Conservation (phyloP, 2,113 vertebrate species). For the Cairina moschata region DNA sequence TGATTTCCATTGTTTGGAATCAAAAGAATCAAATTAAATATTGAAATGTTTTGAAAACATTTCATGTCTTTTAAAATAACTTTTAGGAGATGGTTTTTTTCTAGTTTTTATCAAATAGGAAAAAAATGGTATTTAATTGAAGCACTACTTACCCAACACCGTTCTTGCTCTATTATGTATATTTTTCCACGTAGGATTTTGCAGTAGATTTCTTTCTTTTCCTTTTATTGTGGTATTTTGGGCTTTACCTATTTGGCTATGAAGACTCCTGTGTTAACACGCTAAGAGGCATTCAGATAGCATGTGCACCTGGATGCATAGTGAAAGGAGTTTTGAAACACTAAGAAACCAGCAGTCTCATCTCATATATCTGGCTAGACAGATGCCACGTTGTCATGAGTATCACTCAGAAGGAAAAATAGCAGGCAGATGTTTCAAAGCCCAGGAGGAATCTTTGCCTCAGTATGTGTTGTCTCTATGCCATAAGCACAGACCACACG, state of each 20-base stretch:
- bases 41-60: neutral
- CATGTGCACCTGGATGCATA: neutral
- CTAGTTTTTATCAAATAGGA: neutral
- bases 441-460: neutral
- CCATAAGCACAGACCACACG: rapidly evolving
- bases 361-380: neutral
- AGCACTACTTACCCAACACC: neutral
- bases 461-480: neutral
- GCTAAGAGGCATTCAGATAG: neutral
- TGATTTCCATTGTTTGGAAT: neutral
- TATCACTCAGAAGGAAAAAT: neutral
- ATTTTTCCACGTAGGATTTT: neutral
- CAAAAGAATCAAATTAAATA: neutral
- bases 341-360: neutral
- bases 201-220: neutral
- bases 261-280: neutral
- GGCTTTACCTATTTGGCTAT: neutral
- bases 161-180: neutral
- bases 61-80: neutral
- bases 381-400: neutral
- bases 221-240: neutral
- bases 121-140: neutral
- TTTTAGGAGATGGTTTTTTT: neutral
- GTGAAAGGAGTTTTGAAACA: neutral
- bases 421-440: neutral